Base-by-base conservation (phyloP, 2,797 vertebrate genomes). In the Morelia viridis region DNA sequence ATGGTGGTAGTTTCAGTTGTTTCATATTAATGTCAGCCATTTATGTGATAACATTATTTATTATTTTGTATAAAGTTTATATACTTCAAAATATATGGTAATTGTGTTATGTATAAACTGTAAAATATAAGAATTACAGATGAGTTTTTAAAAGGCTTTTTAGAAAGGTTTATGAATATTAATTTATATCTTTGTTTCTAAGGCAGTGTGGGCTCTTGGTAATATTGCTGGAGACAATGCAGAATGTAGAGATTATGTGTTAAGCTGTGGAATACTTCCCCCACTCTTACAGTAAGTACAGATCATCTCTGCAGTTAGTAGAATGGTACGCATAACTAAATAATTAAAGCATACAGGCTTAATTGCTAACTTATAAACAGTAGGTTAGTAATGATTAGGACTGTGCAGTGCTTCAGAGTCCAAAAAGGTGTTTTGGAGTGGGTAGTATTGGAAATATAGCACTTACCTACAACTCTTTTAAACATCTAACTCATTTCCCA, bases 211-310 rank as follows among this genome's bases (percentile, higher is more conserved):
- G 99, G 99, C 99, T 91, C 97, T 99, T 96, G 99, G 99, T 90
- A 99, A 99, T 96, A 99, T 99, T 95, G 99, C 99, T 96, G 99
- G 99, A 91, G 99, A 99, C 94, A 99, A 99, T 96, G 99, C 99
- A 96, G 99, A 99, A 97, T 99, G 99, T 97, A 98, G 99, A 97
- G 98, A 99, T 97, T 99, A 99, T 94, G 99, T 99, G 95, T 97
- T 99, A 96, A 98, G 98, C 96, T 99, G 99, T 97, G 98, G 98
- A 96, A 99, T 99, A 96, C 97, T 99, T 94, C 98, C 99, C 88
- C 98, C 99, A 35, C 98, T 99, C 93, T 97, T 99, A 95, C 98
- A 98, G 98, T 99, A 97, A 98, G 98, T 98, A 95, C 50, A 94
- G 60, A 87, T 31, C 1, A 93, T 13, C 4, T 61, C 13, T 35